These are phyloP conservation scores for Melipona quadrifasciata DNA, from an alignment of 1,140 invertebrate species.

Conservation along the genomic window DNA sequence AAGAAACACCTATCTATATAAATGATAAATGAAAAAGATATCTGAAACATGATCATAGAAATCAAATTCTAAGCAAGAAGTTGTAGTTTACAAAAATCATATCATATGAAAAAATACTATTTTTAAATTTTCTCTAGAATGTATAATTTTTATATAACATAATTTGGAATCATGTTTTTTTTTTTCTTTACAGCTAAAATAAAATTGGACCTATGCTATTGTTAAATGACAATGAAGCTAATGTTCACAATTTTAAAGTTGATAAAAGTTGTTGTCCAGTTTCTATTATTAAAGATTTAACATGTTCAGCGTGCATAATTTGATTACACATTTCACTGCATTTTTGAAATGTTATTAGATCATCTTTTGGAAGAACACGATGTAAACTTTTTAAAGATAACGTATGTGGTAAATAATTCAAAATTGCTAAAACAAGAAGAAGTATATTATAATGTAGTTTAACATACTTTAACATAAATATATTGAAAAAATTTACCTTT, in stretches of 20 bases:
- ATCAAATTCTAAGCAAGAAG: conserved; percentile 16
- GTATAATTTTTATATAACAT: conserved; percentile 20
- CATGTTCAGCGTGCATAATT: conserved; percentile 84
- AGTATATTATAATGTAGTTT: conserved; percentile 15
- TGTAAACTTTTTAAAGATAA: conserved; percentile 81
- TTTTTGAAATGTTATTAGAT: conserved; percentile 77
- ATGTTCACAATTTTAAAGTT: conserved; percentile 81
- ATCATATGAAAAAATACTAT: conserved; percentile 43
- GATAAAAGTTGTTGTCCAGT: conserved; percentile 84
- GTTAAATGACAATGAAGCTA: not conserved
- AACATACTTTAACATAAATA: conserved; percentile 11
- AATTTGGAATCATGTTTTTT: not conserved
- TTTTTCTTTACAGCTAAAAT: not conserved
- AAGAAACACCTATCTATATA: not conserved
- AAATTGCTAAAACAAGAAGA: conserved; percentile 76
- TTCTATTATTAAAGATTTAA: conserved; percentile 84
- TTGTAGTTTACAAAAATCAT: conserved; percentile 27
- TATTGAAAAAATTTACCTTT: conserved; percentile 75
- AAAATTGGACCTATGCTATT: conserved; percentile 44
- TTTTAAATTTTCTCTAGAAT: conserved; percentile 23
- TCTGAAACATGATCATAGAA: not conserved
- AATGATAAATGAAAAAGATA: not conserved
- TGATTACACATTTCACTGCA: conserved; percentile 83
- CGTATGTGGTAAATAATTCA: conserved; percentile 80
- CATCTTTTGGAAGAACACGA: conserved; percentile 80